Conservation (phyloP, 2,888 invertebrate species). For the Tridacna gigas region DNA sequence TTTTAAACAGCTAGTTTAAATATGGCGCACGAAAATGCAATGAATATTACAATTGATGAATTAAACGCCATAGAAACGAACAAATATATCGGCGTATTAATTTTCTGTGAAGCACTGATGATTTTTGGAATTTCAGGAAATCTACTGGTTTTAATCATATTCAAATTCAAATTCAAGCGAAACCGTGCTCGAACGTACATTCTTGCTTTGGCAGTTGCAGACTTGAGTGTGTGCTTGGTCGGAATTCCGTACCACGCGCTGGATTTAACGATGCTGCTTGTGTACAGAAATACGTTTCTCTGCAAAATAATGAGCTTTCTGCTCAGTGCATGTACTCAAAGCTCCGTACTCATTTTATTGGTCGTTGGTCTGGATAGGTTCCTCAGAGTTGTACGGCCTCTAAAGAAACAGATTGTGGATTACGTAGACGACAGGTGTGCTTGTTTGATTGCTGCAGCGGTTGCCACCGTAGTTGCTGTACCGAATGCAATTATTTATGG, state of each 20-base stretch:
- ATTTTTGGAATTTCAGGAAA: constrained; percentile 54
- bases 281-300: constrained; percentile 31
- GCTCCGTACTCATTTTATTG: constrained; percentile 60
- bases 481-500: constrained; percentile 73
- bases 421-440: constrained; percentile 61
- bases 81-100: constrained; percentile 31
- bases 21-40: background rate
- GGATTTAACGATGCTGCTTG: constrained; percentile 23
- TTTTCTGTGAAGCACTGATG: constrained; percentile 45
- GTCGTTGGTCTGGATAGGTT: constrained; percentile 68
- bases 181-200: constrained; percentile 60
- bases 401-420: constrained; percentile 65
- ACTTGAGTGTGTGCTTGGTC: constrained; percentile 53
- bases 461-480: constrained; percentile 62
- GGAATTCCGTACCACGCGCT: constrained; percentile 66
- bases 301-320: constrained; percentile 61
- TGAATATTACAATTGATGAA: constrained; percentile 28
- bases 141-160: constrained; percentile 50
- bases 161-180: constrained; percentile 58
- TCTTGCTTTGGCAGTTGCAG: constrained; percentile 52
- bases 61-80: constrained; percentile 26
- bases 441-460: constrained; percentile 51
- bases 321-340: constrained; percentile 40
- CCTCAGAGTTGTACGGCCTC: constrained; percentile 71
- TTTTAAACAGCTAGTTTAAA: background rate